These are phyloP conservation scores for Penaeus indicus DNA, from an alignment of 1,140 invertebrate genomes.

Conservation along the genomic window DNA sequence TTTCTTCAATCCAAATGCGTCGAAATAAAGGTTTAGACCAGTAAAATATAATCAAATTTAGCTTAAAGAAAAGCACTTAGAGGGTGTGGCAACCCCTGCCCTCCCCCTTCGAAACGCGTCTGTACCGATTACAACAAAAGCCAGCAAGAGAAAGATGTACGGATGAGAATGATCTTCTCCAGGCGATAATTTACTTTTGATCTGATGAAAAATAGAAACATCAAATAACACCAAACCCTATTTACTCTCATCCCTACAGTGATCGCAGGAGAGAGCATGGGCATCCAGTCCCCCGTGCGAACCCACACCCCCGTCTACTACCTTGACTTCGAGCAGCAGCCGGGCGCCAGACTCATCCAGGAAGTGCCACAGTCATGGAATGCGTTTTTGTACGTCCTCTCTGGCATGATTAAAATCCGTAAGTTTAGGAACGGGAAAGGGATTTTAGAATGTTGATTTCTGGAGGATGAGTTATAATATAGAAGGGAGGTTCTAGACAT, in stretches of 20 bases:
- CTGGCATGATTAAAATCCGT: conserved; percentile 18
- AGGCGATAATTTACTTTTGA: too few relatives aligned
- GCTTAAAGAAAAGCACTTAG: background rate
- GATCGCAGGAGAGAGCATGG: conserved; percentile 39
- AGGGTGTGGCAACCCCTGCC: too few relatives aligned
- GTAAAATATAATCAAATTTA: background rate
- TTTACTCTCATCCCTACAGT: conserved; percentile 24
- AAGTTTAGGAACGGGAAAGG: background rate
- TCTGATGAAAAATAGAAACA: too few relatives aligned
- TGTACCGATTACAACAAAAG: background rate
- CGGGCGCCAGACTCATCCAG: conserved; percentile 15
- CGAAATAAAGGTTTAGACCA: background rate
- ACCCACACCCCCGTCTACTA: conserved; percentile 50
- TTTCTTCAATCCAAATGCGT: background rate
- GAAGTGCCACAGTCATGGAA: background rate
- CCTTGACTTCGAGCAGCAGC: conserved; percentile 23
- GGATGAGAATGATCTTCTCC: too few relatives aligned
- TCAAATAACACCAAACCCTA: too few relatives aligned
- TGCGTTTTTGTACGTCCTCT: conserved; percentile 28
- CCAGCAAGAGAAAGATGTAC: background rate
- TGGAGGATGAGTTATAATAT: too few relatives aligned
- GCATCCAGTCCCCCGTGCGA: conserved; percentile 35
- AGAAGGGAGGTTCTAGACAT: too few relatives aligned
- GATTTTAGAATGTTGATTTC: background rate
- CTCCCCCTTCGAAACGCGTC: background rate